A percentile compares a stretch with the other conserved stretches of the same genome.
Evolutionary conservation across 1,140 invertebrate genomes (phyloP).

Genomic region (Asbolus verrucosus): DNA sequence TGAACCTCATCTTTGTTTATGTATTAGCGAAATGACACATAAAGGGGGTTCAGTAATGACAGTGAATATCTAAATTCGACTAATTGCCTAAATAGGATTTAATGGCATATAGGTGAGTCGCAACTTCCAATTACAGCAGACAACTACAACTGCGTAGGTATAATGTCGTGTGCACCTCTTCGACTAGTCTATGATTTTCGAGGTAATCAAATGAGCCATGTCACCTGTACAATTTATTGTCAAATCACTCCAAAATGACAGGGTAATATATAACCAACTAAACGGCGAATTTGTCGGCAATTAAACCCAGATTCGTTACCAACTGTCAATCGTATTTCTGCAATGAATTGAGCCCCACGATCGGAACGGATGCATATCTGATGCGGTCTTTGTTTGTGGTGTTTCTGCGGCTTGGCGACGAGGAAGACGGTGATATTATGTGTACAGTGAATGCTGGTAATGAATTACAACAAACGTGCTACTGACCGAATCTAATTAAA

Average conservation of each 20-base stretch:
- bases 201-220: conserved; percentile 35
- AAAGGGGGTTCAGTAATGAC: conserved; percentile 2
- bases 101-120: conserved; percentile 8
- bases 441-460: background rate
- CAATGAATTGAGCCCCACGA: background rate
- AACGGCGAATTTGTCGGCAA: conserved; percentile 51
- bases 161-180: conserved; percentile 5
- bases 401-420: background rate
- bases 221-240: conserved; percentile 46
- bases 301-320: conserved; percentile 50
- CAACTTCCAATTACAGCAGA: conserved; percentile 41
- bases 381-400: background rate
- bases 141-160: background rate
- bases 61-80: conserved; percentile 21
- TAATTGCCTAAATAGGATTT: conserved; percentile 49
- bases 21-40: conserved; percentile 38
- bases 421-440: background rate
- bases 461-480: conserved; percentile 16
- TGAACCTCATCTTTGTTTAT: conserved; percentile 35
- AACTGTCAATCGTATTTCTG: conserved; percentile 37
- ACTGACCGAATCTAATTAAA: conserved; percentile 22
- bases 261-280: conserved; percentile 48
- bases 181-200: conserved; percentile 24
- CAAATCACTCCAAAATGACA: conserved; percentile 50
- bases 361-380: background rate